These are phyloP conservation scores for Stramonita haemastoma DNA, from an alignment of 2,888 invertebrate species.

Conservation along the genomic window DNA sequence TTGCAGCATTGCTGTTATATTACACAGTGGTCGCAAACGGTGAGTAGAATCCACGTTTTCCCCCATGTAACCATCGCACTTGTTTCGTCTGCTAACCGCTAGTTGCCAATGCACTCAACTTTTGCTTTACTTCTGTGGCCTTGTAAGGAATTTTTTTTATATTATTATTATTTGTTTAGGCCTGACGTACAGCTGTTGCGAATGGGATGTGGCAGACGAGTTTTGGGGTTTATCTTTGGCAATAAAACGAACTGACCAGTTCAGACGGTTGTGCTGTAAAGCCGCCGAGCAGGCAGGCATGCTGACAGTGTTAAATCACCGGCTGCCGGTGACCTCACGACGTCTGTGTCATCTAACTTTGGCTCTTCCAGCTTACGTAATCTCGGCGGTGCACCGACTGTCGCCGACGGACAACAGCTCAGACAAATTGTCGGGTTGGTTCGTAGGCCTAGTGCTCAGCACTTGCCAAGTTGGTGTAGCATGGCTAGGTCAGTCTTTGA, in stretches of 20 bases:
- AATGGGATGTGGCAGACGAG: too few relatives aligned
- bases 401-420: slow-evolving; percentile 31
- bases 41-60: slow-evolving; percentile 25
- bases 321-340: background rate
- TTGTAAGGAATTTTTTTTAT: background rate
- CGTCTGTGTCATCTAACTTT: slow-evolving; percentile 40
- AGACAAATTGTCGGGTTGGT: slow-evolving; percentile 2
- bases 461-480: background rate
- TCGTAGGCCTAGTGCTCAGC: background rate
- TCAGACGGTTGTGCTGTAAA: background rate
- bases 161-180: background rate
- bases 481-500: too few relatives aligned
- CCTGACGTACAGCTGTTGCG: too few relatives aligned
- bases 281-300: background rate
- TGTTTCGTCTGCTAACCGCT: slow-evolving; percentile 24
- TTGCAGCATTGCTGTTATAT: slow-evolving; percentile 45
- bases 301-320: slow-evolving; percentile 1
- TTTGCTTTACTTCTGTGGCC: slow-evolving; percentile 20
- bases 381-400: slow-evolving; percentile 41
- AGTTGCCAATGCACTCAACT: background rate
- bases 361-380: slow-evolving; percentile 41
- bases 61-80: background rate
- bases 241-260: background rate
- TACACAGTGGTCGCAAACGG: slow-evolving; percentile 46
- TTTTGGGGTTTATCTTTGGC: too few relatives aligned